These are phyloP conservation scores for Ramphastos sulfuratus DNA, from an alignment of 2,113 vertebrate species.

Conservation along the genomic window DNA sequence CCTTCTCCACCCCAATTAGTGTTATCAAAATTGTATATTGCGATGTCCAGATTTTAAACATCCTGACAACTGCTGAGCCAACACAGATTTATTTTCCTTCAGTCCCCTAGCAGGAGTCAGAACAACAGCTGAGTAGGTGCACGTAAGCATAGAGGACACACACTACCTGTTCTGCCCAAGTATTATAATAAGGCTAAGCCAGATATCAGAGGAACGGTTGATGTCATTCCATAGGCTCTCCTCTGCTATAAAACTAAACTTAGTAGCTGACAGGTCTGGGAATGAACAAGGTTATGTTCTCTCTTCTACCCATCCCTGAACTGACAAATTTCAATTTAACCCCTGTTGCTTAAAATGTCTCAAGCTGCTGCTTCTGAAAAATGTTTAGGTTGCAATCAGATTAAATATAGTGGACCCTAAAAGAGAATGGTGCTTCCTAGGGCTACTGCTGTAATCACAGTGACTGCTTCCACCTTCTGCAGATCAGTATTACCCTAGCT, in stretches of 20 bases:
- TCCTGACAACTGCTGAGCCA: neutral
- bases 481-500: neutral
- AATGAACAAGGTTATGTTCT: neutral
- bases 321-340: neutral
- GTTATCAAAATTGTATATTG: neutral
- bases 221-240: neutral
- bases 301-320: too few relatives aligned
- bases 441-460: neutral
- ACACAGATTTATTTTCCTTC: neutral
- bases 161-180: accelerated
- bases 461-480: neutral
- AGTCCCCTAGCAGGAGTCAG: neutral
- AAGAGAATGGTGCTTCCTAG: neutral
- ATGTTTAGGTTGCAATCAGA: neutral
- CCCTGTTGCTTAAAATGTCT: neutral
- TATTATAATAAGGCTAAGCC: neutral
- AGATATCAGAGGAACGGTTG: accelerated
- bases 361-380: neutral
- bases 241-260: neutral
- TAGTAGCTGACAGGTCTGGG: neutral
- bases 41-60: neutral
- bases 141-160: accelerated
- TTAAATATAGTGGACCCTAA: neutral
- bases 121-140: neutral
- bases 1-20: neutral